These are phyloP conservation scores for Arremon brunneinucha DNA, from an alignment of 2,797 vertebrate genomes.

Conservation along the genomic window DNA sequence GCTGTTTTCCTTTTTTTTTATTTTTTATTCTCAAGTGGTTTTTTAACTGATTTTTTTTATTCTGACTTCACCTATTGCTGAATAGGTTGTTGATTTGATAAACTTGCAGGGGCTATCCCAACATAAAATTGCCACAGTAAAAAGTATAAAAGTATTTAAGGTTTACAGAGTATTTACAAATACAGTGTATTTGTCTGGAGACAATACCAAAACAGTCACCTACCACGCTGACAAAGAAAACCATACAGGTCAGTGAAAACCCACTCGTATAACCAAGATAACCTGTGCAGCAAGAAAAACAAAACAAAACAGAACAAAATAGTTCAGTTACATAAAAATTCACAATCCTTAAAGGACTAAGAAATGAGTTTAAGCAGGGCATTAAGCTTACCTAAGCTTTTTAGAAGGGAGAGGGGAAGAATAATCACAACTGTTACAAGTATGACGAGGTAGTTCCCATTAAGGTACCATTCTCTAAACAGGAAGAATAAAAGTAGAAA, in stretches of 20 bases:
- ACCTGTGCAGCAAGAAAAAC: slow-evolving; percentile 76
- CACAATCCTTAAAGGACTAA: not conserved
- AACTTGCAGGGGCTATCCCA: not conserved
- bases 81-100: not conserved
- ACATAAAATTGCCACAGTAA: not conserved
- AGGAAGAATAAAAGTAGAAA: not conserved
- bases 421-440: slow-evolving; percentile 91
- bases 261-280: slow-evolving; percentile 98
- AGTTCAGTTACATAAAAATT: slow-evolving; percentile 27
- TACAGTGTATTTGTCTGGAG: not conserved
- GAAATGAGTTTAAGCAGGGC: not conserved
- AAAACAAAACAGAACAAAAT: not conserved
- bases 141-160: not conserved
- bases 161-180: not conserved
- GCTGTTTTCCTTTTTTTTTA: not conserved
- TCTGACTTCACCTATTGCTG: not conserved
- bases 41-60: not conserved
- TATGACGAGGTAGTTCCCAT: slow-evolving; percentile 95
- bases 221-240: slow-evolving; percentile 95
- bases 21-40: not conserved
- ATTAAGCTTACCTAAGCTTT: slow-evolving; percentile 87
- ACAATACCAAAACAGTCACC: slow-evolving; percentile 41
- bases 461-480: slow-evolving; percentile 92
- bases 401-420: slow-evolving; percentile 92
- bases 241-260: slow-evolving; percentile 95